phyloP scores from a whole-genome alignment of 2,113 vertebrate genomes.

The Ploceus nigricollis region DNA sequence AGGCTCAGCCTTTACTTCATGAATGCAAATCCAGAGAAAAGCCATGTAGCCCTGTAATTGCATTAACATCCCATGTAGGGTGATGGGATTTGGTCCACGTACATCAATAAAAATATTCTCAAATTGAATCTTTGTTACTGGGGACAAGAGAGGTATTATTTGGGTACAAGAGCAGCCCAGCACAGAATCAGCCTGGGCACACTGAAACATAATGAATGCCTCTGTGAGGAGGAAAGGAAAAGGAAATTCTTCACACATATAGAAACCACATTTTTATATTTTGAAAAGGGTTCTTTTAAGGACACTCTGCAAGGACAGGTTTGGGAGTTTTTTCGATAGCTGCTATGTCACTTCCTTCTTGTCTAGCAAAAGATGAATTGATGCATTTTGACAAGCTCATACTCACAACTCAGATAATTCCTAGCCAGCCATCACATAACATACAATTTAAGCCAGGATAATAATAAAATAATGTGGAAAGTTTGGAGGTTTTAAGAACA shows the following conservation, averaged over 20 bases:
- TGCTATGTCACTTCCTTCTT: conserved; percentile 52
- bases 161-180: not conserved
- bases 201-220: not conserved
- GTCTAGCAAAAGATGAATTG: not conserved
- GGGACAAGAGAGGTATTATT: not conserved
- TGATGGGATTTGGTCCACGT: not conserved
- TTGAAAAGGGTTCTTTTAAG: conserved; percentile 26
- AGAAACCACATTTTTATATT: not conserved
- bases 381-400: conserved; percentile 11
- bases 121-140: not conserved
- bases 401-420: not conserved
- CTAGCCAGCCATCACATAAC: not conserved
- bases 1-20: not conserved
- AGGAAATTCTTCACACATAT: not conserved
- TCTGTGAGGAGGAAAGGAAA: not conserved
- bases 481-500: not conserved
- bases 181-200: not conserved
- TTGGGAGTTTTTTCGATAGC: not conserved
- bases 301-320: not conserved
- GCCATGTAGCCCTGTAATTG: not conserved
- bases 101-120: not conserved
- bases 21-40: not conserved
- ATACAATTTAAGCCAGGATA: not conserved
- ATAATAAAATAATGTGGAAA: not conserved
- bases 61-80: not conserved